Evolutionary conservation across 2,797 vertebrate genomes (phyloP).

Genomic region (Nyctibius grandis): DNA sequence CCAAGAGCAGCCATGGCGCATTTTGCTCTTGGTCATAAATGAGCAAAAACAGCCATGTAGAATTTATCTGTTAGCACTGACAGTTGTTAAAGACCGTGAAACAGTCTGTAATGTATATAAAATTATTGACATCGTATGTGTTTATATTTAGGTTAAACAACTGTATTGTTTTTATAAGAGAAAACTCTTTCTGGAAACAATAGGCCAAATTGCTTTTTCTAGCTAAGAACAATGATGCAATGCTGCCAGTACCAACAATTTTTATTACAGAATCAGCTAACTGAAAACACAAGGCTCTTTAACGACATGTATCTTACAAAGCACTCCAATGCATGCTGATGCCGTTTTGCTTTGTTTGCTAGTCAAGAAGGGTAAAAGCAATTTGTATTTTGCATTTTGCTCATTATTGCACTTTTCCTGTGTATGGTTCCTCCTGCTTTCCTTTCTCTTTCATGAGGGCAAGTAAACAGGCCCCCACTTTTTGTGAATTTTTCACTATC

Average conservation of each 20-base stretch:
- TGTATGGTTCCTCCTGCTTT: not conserved
- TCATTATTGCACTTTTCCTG: constrained; percentile 14
- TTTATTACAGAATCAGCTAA: constrained; percentile 56
- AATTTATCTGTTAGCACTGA: not conserved
- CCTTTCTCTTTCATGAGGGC: not conserved
- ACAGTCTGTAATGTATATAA: constrained; percentile 5
- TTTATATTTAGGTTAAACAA: constrained; percentile 56
- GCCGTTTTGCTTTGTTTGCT: constrained; percentile 11
- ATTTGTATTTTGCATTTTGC: constrained; percentile 19
- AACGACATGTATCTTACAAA: constrained; percentile 1
- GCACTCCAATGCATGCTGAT: not conserved
- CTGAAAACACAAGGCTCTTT: constrained; percentile 45
- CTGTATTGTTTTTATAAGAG: constrained; percentile 17
- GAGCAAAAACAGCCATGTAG: not conserved
- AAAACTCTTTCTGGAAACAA: constrained; percentile 60
- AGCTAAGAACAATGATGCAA: constrained; percentile 41
- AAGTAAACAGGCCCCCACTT: not conserved
- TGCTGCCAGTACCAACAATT: constrained; percentile 52
- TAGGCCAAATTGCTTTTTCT: constrained; percentile 47
- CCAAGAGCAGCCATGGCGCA: not conserved
- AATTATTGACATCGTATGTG: constrained; percentile 29
- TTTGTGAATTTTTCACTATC: not conserved
- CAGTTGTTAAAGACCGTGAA: not conserved
- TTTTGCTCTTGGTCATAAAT: not conserved
- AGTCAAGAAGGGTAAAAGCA: constrained; percentile 18